phyloP scores from a whole-genome alignment of 2,888 invertebrate species.

The Eumacrocentrus americanus region DNA sequence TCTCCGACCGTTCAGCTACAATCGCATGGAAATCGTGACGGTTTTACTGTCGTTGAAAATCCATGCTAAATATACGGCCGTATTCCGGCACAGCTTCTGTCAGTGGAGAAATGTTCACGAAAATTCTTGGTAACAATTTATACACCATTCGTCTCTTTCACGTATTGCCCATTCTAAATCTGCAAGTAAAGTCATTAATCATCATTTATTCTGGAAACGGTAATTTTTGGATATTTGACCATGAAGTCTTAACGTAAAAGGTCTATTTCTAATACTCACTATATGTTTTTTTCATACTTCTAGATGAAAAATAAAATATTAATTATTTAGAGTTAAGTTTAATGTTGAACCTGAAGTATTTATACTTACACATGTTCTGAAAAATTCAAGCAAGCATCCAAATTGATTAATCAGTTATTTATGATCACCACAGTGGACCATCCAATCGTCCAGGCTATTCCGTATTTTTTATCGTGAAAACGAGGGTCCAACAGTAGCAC shows the following conservation, averaged over 20 bases:
- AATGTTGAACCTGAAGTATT: no score
- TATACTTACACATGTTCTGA: no score
- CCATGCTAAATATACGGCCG: constrained; percentile 48
- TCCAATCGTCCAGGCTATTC: constrained; percentile 7
- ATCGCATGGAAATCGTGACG: constrained; percentile 44
- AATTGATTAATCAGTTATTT: constrained; percentile 7
- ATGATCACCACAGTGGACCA: background rate
- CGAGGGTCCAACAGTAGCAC: background rate
- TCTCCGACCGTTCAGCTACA: constrained; percentile 33
- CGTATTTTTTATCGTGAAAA: constrained; percentile 1
- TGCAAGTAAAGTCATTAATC: constrained; percentile 14
- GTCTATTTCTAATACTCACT: background rate
- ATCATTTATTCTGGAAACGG: background rate
- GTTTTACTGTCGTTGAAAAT: constrained; percentile 56
- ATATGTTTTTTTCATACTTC: background rate
- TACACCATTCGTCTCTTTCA: constrained; percentile 10
- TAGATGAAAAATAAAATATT: background rate
- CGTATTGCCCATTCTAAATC: background rate
- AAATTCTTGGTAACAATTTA: constrained; percentile 17
- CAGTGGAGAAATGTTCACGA: background rate
- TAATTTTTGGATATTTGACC: background rate
- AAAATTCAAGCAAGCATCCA: background rate
- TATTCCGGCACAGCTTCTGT: constrained; percentile 11
- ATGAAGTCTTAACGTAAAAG: background rate
- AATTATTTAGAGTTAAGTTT: no score